These are phyloP conservation scores for Yasuhikotakia modesta DNA, from an alignment of 2,797 vertebrate genomes.

Conservation along the genomic window DNA sequence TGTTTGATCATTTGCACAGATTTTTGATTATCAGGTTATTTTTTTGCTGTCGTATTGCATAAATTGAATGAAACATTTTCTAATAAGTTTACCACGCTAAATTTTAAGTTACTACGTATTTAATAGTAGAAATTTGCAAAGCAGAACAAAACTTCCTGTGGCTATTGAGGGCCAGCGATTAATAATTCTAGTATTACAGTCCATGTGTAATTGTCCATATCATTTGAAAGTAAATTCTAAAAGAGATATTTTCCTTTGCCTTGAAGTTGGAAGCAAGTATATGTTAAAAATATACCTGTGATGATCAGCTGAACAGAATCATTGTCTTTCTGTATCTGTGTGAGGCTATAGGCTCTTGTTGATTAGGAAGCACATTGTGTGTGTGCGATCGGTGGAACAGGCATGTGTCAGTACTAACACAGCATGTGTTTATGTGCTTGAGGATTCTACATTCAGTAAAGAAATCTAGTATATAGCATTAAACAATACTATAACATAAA, in stretches of 20 bases:
- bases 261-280: no score
- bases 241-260: no score
- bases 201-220: no score
- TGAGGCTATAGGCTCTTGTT: constrained; percentile 8
- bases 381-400: not conserved
- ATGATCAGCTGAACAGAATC: not conserved
- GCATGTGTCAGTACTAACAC: constrained; percentile 15
- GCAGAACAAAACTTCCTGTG: no score
- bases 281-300: not conserved
- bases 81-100: no score
- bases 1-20: not conserved
- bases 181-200: no score
- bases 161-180: no score
- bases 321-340: not conserved
- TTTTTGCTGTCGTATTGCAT: not conserved
- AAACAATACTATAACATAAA: not conserved
- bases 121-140: no score
- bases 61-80: not conserved
- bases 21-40: not conserved
- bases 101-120: no score
- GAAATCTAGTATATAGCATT: not conserved
- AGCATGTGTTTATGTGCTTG: constrained; percentile 27
- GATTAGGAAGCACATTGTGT: constrained; percentile 18
- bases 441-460: not conserved
- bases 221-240: no score